phyloP scores from a whole-genome alignment of 2,888 invertebrate genomes.

The Adelphocoris suturalis region DNA sequence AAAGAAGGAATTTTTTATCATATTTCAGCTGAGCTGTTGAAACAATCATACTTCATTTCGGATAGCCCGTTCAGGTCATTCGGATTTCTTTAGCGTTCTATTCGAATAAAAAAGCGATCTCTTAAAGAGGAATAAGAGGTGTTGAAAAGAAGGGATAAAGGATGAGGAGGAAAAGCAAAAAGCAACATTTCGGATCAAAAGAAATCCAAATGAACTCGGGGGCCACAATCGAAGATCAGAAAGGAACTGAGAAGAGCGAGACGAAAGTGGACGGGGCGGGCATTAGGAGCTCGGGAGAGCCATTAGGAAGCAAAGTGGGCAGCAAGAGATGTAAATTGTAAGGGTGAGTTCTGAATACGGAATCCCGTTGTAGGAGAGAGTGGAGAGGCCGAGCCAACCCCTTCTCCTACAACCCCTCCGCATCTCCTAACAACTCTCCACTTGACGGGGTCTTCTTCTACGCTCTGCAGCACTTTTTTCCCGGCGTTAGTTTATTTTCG shows the following conservation, averaged over 20 bases:
- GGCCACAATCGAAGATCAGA: constrained; percentile 59
- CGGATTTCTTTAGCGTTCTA: not conserved
- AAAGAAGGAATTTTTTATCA: too few species aligned
- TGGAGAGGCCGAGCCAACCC: constrained; percentile 16
- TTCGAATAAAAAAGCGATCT: not conserved
- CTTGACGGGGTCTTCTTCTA: constrained; percentile 25
- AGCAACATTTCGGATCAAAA: constrained; percentile 59
- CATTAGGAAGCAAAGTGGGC: constrained; percentile 71
- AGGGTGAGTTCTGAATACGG: constrained; percentile 71
- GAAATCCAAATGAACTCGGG: constrained; percentile 46
- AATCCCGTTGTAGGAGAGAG: constrained; percentile 40
- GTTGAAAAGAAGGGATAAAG: constrained; percentile 1
- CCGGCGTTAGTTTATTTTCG: not conserved
- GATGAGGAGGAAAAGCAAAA: not conserved
- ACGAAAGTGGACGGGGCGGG: constrained; percentile 57
- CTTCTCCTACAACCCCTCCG: not conserved
- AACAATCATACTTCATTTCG: not conserved
- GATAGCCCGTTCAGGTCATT: not conserved
- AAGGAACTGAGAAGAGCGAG: constrained; percentile 21
- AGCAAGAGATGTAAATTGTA: constrained; percentile 71
- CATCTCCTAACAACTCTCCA: constrained; percentile 38
- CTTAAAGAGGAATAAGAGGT: not conserved
- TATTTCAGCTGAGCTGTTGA: too few species aligned
- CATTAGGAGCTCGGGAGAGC: constrained; percentile 48
- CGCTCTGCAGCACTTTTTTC: constrained; percentile 31